phyloP scores from a whole-genome alignment of 1,140 invertebrate genomes.

The Drosophila athabasca region DNA sequence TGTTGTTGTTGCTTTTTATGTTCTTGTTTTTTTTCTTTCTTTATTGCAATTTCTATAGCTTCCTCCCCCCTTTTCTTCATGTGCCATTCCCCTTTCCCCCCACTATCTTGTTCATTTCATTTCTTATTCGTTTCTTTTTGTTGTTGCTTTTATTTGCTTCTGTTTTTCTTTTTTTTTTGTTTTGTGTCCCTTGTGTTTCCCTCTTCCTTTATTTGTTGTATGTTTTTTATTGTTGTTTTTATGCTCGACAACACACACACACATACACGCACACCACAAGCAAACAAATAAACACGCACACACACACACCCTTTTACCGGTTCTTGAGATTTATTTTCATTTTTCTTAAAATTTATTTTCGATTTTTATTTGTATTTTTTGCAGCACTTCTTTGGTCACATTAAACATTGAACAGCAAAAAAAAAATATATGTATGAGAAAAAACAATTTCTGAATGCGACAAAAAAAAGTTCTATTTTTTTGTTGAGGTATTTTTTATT shows the following conservation, averaged over 20 bases:
- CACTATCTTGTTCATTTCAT: slow-evolving; percentile 1
- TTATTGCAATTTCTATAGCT: slow-evolving; percentile 49
- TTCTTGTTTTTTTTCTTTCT: slow-evolving; percentile 27
- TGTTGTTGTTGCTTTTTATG: not conserved
- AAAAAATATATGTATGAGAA: no score
- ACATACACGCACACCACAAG: slow-evolving; percentile 10
- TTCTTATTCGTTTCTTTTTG: slow-evolving; percentile 10
- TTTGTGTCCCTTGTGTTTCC: slow-evolving; percentile 17
- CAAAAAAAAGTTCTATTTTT: no score
- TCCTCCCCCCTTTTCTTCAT: not conserved
- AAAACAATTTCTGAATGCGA: not conserved
- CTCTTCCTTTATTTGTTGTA: slow-evolving; percentile 19
- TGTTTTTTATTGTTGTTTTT: slow-evolving; percentile 52
- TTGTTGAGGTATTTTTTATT: no score
- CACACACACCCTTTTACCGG: slow-evolving; percentile 25
- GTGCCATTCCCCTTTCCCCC: not conserved
- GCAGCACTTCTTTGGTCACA: slow-evolving; percentile 7
- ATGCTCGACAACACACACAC: slow-evolving; percentile 22
- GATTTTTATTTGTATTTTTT: slow-evolving; percentile 11
- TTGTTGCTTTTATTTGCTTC: not conserved
- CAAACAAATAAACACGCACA: slow-evolving; percentile 29
- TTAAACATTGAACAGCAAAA: no score
- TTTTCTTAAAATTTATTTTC: slow-evolving; percentile 19
- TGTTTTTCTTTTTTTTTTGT: slow-evolving; percentile 18
- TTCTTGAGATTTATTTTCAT: slow-evolving; percentile 34